Evolutionary conservation across 2,888 invertebrate genomes (phyloP).

Genomic region (Nemapogon koenigi): DNA sequence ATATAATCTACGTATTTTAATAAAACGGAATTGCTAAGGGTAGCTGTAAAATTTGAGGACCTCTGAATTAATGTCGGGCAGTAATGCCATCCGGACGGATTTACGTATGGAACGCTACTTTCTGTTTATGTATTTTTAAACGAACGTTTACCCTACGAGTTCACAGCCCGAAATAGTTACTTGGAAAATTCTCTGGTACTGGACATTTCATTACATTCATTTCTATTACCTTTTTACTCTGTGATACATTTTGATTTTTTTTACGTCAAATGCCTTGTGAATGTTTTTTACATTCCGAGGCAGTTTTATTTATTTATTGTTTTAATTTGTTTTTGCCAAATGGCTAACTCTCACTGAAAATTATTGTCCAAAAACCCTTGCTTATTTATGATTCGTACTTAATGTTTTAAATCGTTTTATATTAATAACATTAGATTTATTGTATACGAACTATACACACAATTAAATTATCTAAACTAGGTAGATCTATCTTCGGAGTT

Average conservation of each 20-base stretch:
- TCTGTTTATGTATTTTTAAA: conserved; percentile 20
- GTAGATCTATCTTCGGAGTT: too few relatives aligned
- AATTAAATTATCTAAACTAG: too few relatives aligned
- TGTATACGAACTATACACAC: too few relatives aligned
- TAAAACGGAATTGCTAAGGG: conserved; percentile 49
- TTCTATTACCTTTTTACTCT: neutral
- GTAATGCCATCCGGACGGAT: conserved; percentile 41
- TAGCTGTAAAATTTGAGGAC: conserved; percentile 51
- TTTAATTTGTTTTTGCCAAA: conserved; percentile 8
- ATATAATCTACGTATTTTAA: conserved; percentile 50
- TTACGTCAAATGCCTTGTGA: neutral
- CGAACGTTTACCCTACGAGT: neutral
- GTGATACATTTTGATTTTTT: neutral
- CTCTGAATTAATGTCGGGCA: conserved; percentile 39
- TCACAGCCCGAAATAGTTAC: conserved; percentile 3
- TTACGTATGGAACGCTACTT: conserved; percentile 33
- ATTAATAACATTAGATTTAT: too few relatives aligned
- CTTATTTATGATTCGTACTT: too few relatives aligned
- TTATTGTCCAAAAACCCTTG: too few relatives aligned
- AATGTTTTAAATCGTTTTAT: too few relatives aligned
- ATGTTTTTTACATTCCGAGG: neutral
- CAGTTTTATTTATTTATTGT: conserved; percentile 7
- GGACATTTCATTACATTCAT: neutral
- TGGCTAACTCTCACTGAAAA: conserved; percentile 1
- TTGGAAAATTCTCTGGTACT: neutral